Base-by-base conservation (phyloP, 2,113 vertebrate genomes). In the Mesembrinibis cayennensis region DNA sequence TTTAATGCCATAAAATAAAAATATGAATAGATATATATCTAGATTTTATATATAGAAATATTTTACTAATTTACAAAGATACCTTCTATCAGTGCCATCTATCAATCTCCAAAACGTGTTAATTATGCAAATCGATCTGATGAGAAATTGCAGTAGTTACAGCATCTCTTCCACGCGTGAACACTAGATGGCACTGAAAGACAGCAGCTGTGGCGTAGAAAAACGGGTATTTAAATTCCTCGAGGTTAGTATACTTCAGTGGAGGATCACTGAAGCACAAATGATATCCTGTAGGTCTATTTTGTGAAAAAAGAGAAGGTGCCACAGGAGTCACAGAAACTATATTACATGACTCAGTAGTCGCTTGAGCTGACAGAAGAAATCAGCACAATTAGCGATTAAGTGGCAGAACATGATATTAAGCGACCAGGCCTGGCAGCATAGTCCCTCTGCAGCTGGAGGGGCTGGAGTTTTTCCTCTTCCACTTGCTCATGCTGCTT, bases 151-250 rank as follows among this genome's bases (percentile, higher is more conserved):
- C 7, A 8, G 13, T 23, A 22, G 29, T 61, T 52, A 29, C 40
- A 80, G 40, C 14, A 13, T 32, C 11, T 55, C 30, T 82, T 82
- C 53, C 58, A 40, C 0, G 6, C 3, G 0, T 11, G 32, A 70
- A 29, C 97, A 88, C 81, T 93, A 97, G 97, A 90, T 96, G 97
- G 91, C 97, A 95, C 13, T 69, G 23, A 72, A 79, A 89, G 94
- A 95, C 84, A 95, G 66, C 66, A 58, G 53, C 81, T 70, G 63
- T 15, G 30, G 14, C 4, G 1, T 13, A n/a, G 47, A 74, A 78
- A 23, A 26, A 2, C 7, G 0, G 16, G 3, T 38, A 14, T 29
- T 63, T 3, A 8, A 21, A 40, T 76, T 85, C 82, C 13, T 52
- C 3, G 47, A 27, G 7, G 4, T n/a, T 72, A 0, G 4, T 3